Percentiles rank a stretch among this genome's conserved stretches.
Evolutionary conservation across 2,888 invertebrate species (phyloP).

Genomic region (Nephrocerus scutellatus): DNA sequence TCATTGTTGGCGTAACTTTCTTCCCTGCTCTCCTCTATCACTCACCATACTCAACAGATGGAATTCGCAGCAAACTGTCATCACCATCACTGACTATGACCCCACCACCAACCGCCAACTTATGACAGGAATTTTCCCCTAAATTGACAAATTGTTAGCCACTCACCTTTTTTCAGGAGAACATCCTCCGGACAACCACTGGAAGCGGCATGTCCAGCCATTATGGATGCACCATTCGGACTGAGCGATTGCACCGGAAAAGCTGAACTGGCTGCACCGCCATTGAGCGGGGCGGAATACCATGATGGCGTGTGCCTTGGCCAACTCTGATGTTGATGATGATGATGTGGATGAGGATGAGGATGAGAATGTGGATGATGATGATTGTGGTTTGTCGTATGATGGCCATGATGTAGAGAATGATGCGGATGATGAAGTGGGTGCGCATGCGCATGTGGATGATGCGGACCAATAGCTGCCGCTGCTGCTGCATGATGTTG

Average conservation of each 20-base stretch:
- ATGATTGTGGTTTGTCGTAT: too few relatives aligned
- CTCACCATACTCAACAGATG: too few relatives aligned
- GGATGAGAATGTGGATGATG: constrained; percentile 1
- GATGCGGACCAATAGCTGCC: constrained; percentile 22
- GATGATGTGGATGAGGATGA: constrained; percentile 3
- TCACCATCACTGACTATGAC: too few relatives aligned
- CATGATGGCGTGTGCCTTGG: constrained; percentile 40
- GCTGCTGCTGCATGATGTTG: constrained; percentile 25
- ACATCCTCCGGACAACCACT: too few relatives aligned
- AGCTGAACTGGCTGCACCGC: constrained; percentile 27
- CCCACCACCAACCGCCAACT: too few relatives aligned
- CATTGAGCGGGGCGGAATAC: constrained; percentile 40
- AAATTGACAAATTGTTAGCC: too few relatives aligned
- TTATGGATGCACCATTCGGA: constrained; percentile 23
- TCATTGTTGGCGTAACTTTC: too few relatives aligned
- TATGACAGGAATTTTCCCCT: too few relatives aligned
- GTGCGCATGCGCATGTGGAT: constrained; percentile 15
- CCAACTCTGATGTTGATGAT: constrained; percentile 29
- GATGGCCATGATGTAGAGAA: constrained; percentile 1
- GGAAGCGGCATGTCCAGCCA: too few relatives aligned
- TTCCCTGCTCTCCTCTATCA: too few relatives aligned
- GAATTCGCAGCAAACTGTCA: too few relatives aligned
- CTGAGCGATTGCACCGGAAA: constrained; percentile 25
- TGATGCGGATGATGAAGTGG: constrained; percentile 7
- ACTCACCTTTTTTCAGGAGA: too few relatives aligned